Percentiles rank a stretch among this genome's conserved stretches.
These are phyloP conservation scores for Sinelater perroti DNA, from an alignment of 2,888 invertebrate genomes.

Conservation along the genomic window DNA sequence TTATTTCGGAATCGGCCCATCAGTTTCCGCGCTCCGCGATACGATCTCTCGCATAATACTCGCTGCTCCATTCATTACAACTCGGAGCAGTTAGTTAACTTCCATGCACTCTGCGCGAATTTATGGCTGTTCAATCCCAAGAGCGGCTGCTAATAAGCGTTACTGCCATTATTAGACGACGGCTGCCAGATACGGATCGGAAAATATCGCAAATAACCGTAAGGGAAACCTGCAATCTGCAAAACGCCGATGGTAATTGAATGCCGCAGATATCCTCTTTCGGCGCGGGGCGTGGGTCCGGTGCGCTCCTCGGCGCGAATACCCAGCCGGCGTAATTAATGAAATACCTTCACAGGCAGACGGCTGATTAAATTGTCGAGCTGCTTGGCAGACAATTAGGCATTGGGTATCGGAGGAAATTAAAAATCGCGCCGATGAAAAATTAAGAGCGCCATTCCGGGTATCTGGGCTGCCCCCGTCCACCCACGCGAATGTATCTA, in stretches of 20 bases:
- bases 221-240: constrained; percentile 1
- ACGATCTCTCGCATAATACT: background rate
- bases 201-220: constrained; percentile 6
- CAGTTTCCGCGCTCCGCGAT: too few species aligned
- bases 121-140: constrained; percentile 8
- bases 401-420: too few species aligned
- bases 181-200: background rate
- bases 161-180: constrained; percentile 3
- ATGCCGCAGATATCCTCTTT: constrained; percentile 16
- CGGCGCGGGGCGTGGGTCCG: constrained; percentile 5
- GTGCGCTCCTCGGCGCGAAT: too few species aligned
- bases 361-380: background rate
- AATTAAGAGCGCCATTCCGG: too few species aligned
- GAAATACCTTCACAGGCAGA: too few species aligned
- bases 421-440: too few species aligned
- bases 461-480: too few species aligned
- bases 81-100: constrained; percentile 3
- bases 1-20: too few species aligned
- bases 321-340: constrained; percentile 8
- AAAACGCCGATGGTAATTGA: background rate
- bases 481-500: too few species aligned
- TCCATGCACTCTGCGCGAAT: constrained; percentile 3
- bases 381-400: too few species aligned
- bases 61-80: constrained; percentile 4
- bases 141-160: constrained; percentile 12